Conservation (phyloP, 2,113 vertebrate species). For the Nestor notabilis region DNA sequence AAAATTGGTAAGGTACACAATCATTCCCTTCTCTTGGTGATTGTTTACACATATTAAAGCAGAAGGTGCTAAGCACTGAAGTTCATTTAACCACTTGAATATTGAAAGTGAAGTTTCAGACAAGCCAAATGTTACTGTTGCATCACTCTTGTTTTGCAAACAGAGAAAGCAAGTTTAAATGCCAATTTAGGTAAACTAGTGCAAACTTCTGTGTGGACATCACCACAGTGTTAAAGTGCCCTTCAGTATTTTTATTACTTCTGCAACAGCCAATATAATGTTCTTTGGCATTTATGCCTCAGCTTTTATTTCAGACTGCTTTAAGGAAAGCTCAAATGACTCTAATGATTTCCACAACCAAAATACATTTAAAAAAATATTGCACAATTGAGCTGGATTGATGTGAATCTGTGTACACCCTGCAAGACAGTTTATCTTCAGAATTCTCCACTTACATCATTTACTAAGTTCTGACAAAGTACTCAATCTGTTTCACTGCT, state of each 20-base stretch:
- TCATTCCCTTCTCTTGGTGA: neutral
- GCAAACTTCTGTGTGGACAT: neutral
- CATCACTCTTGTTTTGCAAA: neutral
- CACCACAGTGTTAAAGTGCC: neutral
- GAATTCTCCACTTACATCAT: neutral
- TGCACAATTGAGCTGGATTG: neutral
- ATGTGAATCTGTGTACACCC: neutral
- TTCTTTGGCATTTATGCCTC: neutral
- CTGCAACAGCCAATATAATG: neutral
- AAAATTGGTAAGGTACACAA: neutral
- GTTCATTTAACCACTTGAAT: neutral
- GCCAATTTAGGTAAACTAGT: neutral
- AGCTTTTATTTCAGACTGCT: neutral
- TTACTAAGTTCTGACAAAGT: neutral
- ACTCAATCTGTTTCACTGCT: neutral
- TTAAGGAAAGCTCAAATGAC: neutral
- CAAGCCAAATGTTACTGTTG: neutral
- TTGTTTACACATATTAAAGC: neutral
- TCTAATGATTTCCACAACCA: neutral
- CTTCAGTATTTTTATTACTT: neutral
- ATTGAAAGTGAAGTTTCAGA: neutral
- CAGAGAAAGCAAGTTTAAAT: neutral
- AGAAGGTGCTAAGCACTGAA: neutral
- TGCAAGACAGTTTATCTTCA: neutral
- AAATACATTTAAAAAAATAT: neutral